phyloP scores from a whole-genome alignment of 2,113 vertebrate genomes.

The Lynx canadensis region DNA sequence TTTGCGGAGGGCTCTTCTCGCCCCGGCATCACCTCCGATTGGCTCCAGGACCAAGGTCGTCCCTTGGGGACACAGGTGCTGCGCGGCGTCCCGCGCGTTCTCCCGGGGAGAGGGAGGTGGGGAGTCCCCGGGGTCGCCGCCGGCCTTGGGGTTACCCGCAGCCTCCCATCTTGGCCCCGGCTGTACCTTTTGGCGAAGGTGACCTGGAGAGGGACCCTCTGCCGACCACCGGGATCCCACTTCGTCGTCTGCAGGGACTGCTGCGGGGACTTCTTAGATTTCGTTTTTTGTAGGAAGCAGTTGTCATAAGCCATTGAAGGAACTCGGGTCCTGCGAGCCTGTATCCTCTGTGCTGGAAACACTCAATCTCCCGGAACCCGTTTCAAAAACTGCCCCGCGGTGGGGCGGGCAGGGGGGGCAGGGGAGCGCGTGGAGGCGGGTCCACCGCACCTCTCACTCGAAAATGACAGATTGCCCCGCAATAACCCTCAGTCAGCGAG shows the following conservation, averaged over 20 bases:
- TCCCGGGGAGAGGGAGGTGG: not conserved
- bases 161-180: not conserved
- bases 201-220: not conserved
- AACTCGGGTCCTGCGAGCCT: not conserved
- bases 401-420: not conserved
- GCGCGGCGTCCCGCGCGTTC: not conserved
- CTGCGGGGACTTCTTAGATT: not conserved
- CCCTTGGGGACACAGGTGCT: not conserved
- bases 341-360: not conserved
- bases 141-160: not conserved
- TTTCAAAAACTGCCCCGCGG: not conserved
- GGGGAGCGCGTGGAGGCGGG: not conserved
- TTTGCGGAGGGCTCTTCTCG: rapidly evolving
- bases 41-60: not conserved
- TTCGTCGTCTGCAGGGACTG: not conserved
- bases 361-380: not conserved
- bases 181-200: not conserved
- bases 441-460: rapidly evolving
- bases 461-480: not conserved
- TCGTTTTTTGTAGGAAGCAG: not conserved
- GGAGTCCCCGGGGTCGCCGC: not conserved
- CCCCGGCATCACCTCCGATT: not conserved
- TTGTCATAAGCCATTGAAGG: not conserved
- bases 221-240: rapidly evolving
- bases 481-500: not conserved